Evolutionary conservation across 2,888 invertebrate genomes (phyloP).

Genomic region (Monoplex corrugatus): DNA sequence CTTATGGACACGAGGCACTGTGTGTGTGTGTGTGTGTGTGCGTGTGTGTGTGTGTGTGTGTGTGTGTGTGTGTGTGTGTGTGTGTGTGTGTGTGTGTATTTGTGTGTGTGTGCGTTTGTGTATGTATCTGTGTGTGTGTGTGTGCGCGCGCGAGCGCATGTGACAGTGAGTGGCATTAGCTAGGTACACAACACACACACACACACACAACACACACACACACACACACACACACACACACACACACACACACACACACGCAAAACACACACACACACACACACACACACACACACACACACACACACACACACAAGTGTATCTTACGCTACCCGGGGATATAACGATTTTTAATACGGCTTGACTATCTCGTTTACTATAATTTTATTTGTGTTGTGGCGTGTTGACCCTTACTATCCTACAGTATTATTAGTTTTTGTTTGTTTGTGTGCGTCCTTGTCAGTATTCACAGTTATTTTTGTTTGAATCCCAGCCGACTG

Average conservation of each 20-base stretch:
- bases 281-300: not conserved
- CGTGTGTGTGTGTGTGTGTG: slow-evolving; percentile 23
- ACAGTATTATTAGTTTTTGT: no score
- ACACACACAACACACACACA: not conserved
- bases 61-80: slow-evolving; percentile 15
- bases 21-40: slow-evolving; percentile 42
- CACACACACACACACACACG: not conserved
- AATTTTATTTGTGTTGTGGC: no score
- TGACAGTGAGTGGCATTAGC: no score
- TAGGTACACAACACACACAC: not conserved
- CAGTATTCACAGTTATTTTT: no score
- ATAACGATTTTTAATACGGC: no score
- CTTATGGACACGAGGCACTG: not conserved
- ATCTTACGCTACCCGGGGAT: no score
- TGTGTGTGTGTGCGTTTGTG: not conserved
- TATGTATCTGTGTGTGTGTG: slow-evolving; percentile 10
- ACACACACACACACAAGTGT: not conserved
- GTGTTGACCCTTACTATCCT: no score
- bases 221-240: not conserved
- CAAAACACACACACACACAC: no score
- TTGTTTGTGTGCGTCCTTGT: no score
- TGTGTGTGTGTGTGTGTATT: not conserved
- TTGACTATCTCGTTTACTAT: no score
- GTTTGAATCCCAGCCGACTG: no score
- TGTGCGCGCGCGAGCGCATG: slow-evolving; percentile 3